Base-by-base conservation (phyloP, 2,888 invertebrate species). In the Poecilobothrus nobilitatus region DNA sequence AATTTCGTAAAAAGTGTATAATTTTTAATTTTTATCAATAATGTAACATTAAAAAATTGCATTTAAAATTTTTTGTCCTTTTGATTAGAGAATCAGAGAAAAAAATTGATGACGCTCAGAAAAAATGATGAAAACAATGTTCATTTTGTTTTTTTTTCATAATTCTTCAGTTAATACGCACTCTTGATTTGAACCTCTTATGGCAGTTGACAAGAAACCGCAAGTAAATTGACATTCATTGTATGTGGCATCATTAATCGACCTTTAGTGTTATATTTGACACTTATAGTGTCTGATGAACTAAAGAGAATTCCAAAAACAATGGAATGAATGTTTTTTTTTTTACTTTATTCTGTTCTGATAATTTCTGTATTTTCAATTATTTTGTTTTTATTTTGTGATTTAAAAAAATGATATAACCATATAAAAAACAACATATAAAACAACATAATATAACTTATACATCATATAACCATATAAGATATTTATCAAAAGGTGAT, bases 181-280 rank as follows among this genome's bases (percentile, higher is more conserved):
- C 9, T 44, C 3, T 53, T 53, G n/a, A 4, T 15, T 53, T 18
- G 53, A 53, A 53, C 53, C 53, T n/a, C 53, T 12, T 53, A 53
- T 53, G 53, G 53, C 1, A 2, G 6, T 53, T 53, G 53, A 53
- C 53, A 53, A 53, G 53, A 53, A 53, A 53, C 53, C 53, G 53
- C 53, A 53, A 27, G 27, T 27, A 27, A 53, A 15, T 53, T 53
- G 18, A 53, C 53, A 53, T 53, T 53, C 53, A 53, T 1, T 18
- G n/a, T n/a, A 18, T 53, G 53, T 53, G 18, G 18, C 53, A 53
- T 53, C 53, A 53, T 53, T 53, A 53, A 53, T 53, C n/a, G 53
- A 53, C 53, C 53, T 53, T 53, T 53, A 53, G 53, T 53, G 53
- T 53, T 18, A 53, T 53, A 53, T 53, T 53, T 53, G 53, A 53